Evolutionary conservation across 2,113 vertebrate genomes (phyloP).

Genomic region (Suricata suricatta): DNA sequence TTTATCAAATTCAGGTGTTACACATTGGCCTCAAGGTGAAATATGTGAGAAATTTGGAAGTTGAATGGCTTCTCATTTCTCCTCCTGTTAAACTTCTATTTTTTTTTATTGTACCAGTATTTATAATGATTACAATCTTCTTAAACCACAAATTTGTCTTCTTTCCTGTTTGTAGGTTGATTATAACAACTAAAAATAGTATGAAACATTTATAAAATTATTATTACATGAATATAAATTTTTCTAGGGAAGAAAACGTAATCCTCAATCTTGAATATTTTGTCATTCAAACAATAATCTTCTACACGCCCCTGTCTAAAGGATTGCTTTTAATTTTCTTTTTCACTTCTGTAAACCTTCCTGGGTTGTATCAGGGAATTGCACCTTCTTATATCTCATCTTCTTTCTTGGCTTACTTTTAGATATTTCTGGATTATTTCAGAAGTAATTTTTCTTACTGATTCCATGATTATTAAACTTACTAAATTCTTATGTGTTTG

Average conservation of each 20-base stretch:
- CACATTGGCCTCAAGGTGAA: neutral
- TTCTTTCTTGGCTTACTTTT: neutral
- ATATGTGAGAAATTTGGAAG: neutral
- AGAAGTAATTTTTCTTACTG: neutral
- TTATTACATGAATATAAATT: neutral
- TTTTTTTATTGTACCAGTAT: neutral
- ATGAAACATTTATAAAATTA: slow-evolving; percentile 24
- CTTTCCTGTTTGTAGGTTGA: neutral
- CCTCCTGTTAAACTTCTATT: neutral
- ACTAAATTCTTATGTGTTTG: neutral
- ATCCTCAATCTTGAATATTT: neutral
- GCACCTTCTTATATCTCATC: neutral
- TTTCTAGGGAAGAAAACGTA: slow-evolving; percentile 38
- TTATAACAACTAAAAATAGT: neutral
- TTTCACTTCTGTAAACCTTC: neutral
- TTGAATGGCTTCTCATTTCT: neutral
- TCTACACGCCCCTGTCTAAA: neutral
- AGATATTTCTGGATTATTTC: neutral
- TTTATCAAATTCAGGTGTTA: neutral
- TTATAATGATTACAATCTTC: neutral
- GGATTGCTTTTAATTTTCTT: neutral
- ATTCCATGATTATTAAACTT: neutral
- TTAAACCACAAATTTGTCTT: neutral
- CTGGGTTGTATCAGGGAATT: neutral
- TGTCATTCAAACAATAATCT: neutral